Base-by-base conservation (phyloP, 2,888 invertebrate genomes). In the Ctena decussata region DNA sequence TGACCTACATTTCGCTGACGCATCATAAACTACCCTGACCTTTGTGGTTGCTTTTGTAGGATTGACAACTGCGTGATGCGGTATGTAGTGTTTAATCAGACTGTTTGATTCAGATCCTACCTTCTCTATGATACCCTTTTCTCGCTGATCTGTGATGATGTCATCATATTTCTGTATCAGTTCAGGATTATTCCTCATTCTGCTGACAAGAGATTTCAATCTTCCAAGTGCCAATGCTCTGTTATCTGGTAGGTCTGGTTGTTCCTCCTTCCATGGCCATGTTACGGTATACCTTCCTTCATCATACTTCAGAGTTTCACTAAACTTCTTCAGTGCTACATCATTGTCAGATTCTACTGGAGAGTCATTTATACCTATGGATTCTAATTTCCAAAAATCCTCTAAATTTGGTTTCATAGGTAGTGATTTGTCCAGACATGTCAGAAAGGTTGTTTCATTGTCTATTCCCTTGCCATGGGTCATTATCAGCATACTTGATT, bases 181-280 rank as follows among this genome's bases (percentile, higher is more conserved):
- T 11, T 76, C 76, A 37, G 73, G 77, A 30, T 78, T 73, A 30
- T 39, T 69, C 32, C 32, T 30, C 53, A 85, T 8, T 49, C 49
- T 82, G 18, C 35, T 44, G 5, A 82, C 60, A 24, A 30, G 32
- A 2, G 81, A 82, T 39, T 79, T 85, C 30, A 79, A 35, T 41
- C 82, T 53, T 18, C 77, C 79, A 18, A 65, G 32, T 21, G 82
- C 82, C 15, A 85, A 41, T 41, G 70, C 69, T 24, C 69, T 18
- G 53, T 82, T 82, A 18, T 44, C 44, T 18, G 85, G 82, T 35
- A 85, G 44, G 30, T 53, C 44, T 1, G 57, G 32, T 6, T 32
- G 18, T 32, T 82, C 79, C 12, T 69, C n/a, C 49, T 82, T 85
- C 85, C 82, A 82, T 74, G 85, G 79, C 79, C 74, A 78, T 3